A percentile compares a stretch with the other conserved stretches of the same genome.
These are phyloP conservation scores for roundworm (Caenorhabditis elegans) DNA, from an alignment of 1,140 invertebrate species.

Conservation along the genomic window DNA sequence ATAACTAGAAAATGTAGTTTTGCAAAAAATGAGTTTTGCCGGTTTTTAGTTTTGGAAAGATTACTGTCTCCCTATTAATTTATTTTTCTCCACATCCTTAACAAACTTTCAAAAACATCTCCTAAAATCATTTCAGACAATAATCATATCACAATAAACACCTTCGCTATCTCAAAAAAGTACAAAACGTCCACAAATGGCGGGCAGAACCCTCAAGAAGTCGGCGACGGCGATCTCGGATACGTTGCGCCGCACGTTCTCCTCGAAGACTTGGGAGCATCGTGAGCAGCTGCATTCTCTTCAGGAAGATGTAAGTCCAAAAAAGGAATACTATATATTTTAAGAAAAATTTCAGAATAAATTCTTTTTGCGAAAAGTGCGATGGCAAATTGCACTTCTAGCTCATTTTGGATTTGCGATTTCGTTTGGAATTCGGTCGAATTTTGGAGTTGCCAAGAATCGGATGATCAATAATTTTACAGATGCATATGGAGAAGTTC, in stretches of 20 bases:
- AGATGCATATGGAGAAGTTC: constrained; percentile 47
- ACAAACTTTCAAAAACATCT: no score
- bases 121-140: no score
- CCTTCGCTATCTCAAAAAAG: no score
- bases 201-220: background rate
- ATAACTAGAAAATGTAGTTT: no score
- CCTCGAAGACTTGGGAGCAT: constrained; percentile 38
- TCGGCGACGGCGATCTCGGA: constrained; percentile 5
- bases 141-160: no score
- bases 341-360: constrained; percentile 31
- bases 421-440: constrained; percentile 49
- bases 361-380: constrained; percentile 45
- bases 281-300: constrained; percentile 39
- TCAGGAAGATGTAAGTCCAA: constrained; percentile 22
- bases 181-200: background rate
- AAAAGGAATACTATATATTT: background rate
- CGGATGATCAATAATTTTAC: constrained; percentile 48
- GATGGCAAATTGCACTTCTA: constrained; percentile 49
- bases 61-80: no score
- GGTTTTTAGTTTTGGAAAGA: no score
- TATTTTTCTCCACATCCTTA: no score
- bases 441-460: constrained; percentile 49
- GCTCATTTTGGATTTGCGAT: constrained; percentile 50
- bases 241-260: constrained; percentile 22
- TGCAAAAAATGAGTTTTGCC: no score